Evolutionary conservation across 2,113 vertebrate genomes (phyloP).

Genomic region (Aplodontia rufa): DNA sequence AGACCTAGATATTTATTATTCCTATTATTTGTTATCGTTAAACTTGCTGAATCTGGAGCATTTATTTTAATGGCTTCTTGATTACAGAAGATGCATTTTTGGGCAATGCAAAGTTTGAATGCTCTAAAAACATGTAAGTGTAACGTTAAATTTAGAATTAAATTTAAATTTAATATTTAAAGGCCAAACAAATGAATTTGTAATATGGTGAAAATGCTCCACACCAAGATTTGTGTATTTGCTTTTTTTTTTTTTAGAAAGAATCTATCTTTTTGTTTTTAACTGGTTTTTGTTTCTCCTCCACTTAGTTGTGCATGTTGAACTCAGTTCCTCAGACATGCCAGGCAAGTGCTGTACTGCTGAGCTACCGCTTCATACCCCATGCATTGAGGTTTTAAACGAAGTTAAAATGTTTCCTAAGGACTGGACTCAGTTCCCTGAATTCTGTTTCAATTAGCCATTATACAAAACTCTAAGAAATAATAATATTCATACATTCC

Average conservation of each 20-base stretch:
- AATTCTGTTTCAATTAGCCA: slow-evolving; percentile 9
- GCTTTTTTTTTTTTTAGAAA: no score
- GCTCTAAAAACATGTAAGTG: background rate
- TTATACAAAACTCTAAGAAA: background rate
- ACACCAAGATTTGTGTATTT: no score
- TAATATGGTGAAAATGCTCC: background rate
- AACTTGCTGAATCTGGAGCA: background rate
- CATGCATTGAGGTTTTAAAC: background rate
- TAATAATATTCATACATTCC: background rate
- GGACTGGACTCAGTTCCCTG: background rate
- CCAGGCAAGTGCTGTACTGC: no score
- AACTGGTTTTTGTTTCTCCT: no score
- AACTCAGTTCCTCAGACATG: no score
- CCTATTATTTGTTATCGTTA: background rate
- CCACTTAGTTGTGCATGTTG: no score
- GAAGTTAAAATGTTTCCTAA: slow-evolving; percentile 26
- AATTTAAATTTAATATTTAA: slow-evolving; percentile 25
- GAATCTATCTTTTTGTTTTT: no score
- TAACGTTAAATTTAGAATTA: background rate
- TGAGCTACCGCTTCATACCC: no score
- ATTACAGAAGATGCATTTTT: background rate
- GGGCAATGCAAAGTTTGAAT: background rate
- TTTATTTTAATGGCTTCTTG: slow-evolving; percentile 38
- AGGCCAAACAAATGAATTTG: background rate
- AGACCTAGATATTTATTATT: background rate